Evolutionary conservation across 2,888 invertebrate genomes (phyloP).

Genomic region (Lithophane ornitopus): DNA sequence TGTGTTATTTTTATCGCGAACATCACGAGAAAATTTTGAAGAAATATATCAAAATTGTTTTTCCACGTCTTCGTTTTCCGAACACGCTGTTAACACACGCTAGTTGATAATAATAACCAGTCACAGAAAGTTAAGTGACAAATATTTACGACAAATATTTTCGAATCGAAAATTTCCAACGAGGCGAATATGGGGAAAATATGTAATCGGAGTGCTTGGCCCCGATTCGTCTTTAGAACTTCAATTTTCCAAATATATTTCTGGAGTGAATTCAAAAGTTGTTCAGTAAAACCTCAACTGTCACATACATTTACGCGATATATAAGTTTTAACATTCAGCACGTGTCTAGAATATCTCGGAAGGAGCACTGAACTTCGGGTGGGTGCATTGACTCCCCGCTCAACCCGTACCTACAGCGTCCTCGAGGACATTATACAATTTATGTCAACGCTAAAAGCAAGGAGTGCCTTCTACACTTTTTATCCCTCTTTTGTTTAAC

Average conservation of each 20-base stretch:
- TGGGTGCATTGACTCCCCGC: constrained; percentile 83
- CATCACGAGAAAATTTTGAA: not conserved
- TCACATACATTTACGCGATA: constrained; percentile 76
- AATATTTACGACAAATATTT: constrained; percentile 62
- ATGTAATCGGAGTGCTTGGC: constrained; percentile 55
- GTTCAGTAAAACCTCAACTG: constrained; percentile 71
- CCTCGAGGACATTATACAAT: constrained; percentile 73
- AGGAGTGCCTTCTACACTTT: constrained; percentile 46
- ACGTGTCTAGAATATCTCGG: constrained; percentile 78
- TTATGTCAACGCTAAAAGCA: constrained; percentile 73
- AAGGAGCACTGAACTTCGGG: constrained; percentile 83
- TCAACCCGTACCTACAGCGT: constrained; percentile 57
- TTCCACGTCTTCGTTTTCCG: constrained; percentile 9
- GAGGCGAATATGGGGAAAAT: constrained; percentile 54
- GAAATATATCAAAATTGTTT: constrained; percentile 25
- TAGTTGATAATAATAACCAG: constrained; percentile 47
- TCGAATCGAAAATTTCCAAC: constrained; percentile 49
- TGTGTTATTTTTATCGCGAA: constrained; percentile 30
- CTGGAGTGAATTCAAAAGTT: constrained; percentile 66
- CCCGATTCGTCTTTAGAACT: constrained; percentile 65
- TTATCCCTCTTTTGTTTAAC: constrained; percentile 45
- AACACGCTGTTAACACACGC: constrained; percentile 22
- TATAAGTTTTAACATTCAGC: constrained; percentile 81
- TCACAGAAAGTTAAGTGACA: constrained; percentile 44
- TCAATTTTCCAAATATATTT: constrained; percentile 71